Conservation (phyloP, 2,888 invertebrate species). For the Mechanitis mazaeus region DNA sequence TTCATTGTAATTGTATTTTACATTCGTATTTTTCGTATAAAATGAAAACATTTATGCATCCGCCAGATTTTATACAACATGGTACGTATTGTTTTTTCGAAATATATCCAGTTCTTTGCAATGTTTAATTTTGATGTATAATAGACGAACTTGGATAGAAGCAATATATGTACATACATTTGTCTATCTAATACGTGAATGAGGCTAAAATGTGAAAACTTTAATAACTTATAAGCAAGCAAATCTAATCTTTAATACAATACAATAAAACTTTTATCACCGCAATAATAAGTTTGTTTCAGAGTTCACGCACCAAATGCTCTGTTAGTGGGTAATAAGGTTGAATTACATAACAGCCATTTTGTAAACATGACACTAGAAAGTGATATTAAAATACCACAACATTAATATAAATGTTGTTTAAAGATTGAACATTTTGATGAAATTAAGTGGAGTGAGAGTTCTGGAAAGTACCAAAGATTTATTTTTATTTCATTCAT, state of each 20-base stretch:
- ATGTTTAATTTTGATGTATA: too few relatives aligned
- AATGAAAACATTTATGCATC: conserved; percentile 8
- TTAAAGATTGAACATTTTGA: conserved; percentile 4
- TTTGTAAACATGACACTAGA: conserved; percentile 40
- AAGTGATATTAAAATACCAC: conserved; percentile 23
- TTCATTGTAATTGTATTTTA: conserved; percentile 13
- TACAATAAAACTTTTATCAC: conserved; percentile 26
- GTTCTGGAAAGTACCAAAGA: too few relatives aligned
- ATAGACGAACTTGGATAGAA: not conserved
- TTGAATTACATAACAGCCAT: conserved; percentile 35
- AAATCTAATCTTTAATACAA: conserved; percentile 32
- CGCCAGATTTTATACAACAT: not conserved
- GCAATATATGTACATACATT: conserved; percentile 11
- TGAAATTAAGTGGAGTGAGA: too few relatives aligned
- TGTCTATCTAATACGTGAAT: conserved; percentile 34
- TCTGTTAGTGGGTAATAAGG: conserved; percentile 62
- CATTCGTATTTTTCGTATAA: conserved; percentile 8
- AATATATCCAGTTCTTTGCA: too few relatives aligned
- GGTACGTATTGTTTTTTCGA: too few relatives aligned
- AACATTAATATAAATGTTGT: conserved; percentile 15
- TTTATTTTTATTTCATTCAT: too few relatives aligned
- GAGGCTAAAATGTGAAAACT: conserved; percentile 28
- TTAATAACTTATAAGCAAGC: conserved; percentile 12
- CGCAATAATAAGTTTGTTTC: conserved; percentile 34
- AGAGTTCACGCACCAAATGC: conserved; percentile 66